Evolutionary conservation across 2,113 vertebrate genomes (phyloP), one percentile per base, ranked within the genome.

Genomic region (Excalfactoria chinensis): DNA sequence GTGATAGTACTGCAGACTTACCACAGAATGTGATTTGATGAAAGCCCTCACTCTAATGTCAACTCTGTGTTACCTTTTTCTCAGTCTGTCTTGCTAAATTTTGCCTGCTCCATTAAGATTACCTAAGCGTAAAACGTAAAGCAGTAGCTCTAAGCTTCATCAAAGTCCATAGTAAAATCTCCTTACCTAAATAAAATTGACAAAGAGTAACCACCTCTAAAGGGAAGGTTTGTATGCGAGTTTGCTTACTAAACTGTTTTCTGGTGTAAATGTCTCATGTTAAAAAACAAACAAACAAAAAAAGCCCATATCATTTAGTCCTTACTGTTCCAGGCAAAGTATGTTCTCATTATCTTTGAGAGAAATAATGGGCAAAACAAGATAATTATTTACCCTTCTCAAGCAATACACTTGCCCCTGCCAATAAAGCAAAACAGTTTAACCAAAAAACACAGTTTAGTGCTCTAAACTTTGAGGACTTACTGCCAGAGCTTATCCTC

Each of bases 191-290:
- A 66, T 30, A 44, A 73, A 84, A 80, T 60, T 85, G 43, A 63
- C 60, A 89, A 34, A 87, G 76, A 91, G 72, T 76, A 88, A 30
- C 41, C 93, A 72, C 53, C 66, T 96, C 90, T 93, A 66, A 96
- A 86, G 73, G 79, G 95, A 96, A 95, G 96, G 95, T 96, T 96
- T 96, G 95, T 95, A 96, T 96, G 32, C 25, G 60, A 92, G 30
- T 60, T 87, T 86, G 71, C 72, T 96, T 83, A 89, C 76, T 72
- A 77, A 17, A 74, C 68, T 76, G 53, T 86, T 88, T 56, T 53
- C 75, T 62, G 83, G 75, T 78, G 60, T 83, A 77, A 63, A 55
- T 85, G 86, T 87, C 75, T 72, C 72, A 70, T 62, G 41, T 59
- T 82, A 12, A 30, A 69, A 62, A 60, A 80, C n/a, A n/a, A n/a